These are phyloP conservation scores for Metaphire vulgaris DNA, from an alignment of 1,140 invertebrate genomes.

Conservation along the genomic window DNA sequence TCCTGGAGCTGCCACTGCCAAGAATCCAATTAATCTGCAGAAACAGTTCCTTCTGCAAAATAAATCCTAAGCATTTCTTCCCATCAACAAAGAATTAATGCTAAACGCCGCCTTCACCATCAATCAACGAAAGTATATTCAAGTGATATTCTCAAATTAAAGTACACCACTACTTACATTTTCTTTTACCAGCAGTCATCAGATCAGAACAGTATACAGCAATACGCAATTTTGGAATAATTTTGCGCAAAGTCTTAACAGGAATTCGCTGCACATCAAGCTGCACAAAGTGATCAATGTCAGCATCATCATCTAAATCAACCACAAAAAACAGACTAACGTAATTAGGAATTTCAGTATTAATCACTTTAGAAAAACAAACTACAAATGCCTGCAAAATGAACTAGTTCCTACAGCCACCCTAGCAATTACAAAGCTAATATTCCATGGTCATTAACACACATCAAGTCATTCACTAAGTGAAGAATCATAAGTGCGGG, in stretches of 20 bases:
- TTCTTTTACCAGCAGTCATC: background rate
- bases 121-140: too few relatives aligned
- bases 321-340: background rate
- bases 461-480: too few relatives aligned
- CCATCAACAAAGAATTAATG: too few relatives aligned
- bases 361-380: background rate
- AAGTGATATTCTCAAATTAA: too few relatives aligned
- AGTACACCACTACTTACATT: conserved; percentile 5
- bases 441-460: too few relatives aligned
- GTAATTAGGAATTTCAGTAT: background rate
- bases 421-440: too few relatives aligned
- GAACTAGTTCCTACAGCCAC: background rate
- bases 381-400: background rate
- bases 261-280: conserved; percentile 8
- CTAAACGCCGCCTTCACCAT: too few relatives aligned
- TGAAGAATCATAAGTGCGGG: too few relatives aligned
- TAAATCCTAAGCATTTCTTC: background rate
- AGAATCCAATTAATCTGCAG: background rate
- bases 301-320: conserved; percentile 6
- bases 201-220: conserved; percentile 4
- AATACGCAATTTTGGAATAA: conserved; percentile 18
- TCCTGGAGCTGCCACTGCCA: too few relatives aligned
- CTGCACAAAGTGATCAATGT: conserved; percentile 14
- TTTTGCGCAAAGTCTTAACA: conserved; percentile 15
- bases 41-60: background rate